These are phyloP conservation scores for Leucoraja ocellata DNA, from an alignment of 2,797 vertebrate species.

Conservation along the genomic window DNA sequence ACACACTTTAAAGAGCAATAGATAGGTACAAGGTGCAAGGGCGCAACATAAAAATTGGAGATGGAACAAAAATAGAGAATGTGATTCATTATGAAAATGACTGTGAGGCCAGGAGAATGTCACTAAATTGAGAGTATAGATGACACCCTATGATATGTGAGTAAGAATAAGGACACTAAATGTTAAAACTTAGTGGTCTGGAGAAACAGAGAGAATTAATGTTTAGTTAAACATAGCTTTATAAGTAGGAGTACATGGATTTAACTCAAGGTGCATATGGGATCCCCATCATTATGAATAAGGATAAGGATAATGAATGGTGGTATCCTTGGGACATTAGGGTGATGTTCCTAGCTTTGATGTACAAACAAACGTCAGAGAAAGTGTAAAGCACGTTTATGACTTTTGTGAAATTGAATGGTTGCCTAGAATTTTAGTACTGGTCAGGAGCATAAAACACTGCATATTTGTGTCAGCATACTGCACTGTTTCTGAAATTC, in stretches of 20 bases:
- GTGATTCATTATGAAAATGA: conserved; percentile 5
- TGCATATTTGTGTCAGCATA: too few relatives aligned
- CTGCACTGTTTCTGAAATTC: too few relatives aligned
- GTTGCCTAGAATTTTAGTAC: too few relatives aligned
- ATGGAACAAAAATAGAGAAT: background rate
- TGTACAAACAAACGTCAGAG: background rate
- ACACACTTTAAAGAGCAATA: background rate
- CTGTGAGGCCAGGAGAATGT: background rate
- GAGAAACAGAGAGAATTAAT: background rate
- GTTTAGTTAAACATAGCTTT: background rate
- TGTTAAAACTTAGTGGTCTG: background rate
- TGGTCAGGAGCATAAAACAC: too few relatives aligned
- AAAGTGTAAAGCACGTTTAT: background rate
- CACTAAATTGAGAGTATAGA: background rate
- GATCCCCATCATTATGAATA: background rate
- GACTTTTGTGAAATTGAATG: background rate
- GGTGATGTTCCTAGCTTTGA: background rate
- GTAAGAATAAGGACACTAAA: background rate
- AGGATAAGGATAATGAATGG: background rate
- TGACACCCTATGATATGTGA: background rate
- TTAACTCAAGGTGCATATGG: background rate
- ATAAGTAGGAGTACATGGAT: background rate
- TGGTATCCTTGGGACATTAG: background rate
- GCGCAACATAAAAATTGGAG: background rate
- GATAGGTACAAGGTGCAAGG: background rate